Evolutionary conservation across 1,140 invertebrate genomes (phyloP).

Genomic region (Harpegnathos saltator): DNA sequence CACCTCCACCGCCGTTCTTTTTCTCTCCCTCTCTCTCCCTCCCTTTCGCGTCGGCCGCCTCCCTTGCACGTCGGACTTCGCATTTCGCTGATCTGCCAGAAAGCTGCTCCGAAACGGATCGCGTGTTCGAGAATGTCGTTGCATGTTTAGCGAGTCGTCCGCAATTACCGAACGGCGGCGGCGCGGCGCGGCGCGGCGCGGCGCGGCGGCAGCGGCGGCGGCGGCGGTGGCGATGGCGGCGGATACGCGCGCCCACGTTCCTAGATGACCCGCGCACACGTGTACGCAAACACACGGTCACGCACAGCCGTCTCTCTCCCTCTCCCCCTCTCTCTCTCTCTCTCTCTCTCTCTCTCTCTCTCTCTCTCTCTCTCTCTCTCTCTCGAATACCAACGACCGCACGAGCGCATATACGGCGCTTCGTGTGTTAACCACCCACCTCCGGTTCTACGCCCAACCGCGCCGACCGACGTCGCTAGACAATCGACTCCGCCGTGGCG

Average conservation of each 20-base stretch:
- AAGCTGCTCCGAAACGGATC: constrained; percentile 68
- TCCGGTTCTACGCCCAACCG: constrained; percentile 20
- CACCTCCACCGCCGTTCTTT: neutral
- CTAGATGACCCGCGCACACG: constrained; percentile 43
- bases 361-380: no score
- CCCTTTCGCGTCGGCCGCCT: neutral
- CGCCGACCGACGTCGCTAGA: neutral
- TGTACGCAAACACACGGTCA: neutral
- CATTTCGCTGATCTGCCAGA: constrained; percentile 67
- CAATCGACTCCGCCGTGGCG: neutral
- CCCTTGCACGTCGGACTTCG: constrained; percentile 17
- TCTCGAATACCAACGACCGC: neutral
- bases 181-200: constrained; percentile 42
- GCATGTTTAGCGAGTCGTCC: constrained; percentile 78
- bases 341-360: no score
- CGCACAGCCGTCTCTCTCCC: no score
- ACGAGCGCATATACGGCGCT: neutral
- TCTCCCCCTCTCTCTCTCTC: no score
- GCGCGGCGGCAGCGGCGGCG: constrained; percentile 49
- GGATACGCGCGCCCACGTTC: constrained; percentile 75
- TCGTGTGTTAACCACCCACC: neutral
- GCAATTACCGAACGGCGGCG: constrained; percentile 78
- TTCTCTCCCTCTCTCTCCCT: constrained; percentile 5
- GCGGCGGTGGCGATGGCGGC: constrained; percentile 21
- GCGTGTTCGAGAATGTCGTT: constrained; percentile 80